Percentiles rank a stretch among this genome's conserved stretches.
Conservation (phyloP, 2,888 invertebrate species). For the Herminia tarsipennalis region DNA sequence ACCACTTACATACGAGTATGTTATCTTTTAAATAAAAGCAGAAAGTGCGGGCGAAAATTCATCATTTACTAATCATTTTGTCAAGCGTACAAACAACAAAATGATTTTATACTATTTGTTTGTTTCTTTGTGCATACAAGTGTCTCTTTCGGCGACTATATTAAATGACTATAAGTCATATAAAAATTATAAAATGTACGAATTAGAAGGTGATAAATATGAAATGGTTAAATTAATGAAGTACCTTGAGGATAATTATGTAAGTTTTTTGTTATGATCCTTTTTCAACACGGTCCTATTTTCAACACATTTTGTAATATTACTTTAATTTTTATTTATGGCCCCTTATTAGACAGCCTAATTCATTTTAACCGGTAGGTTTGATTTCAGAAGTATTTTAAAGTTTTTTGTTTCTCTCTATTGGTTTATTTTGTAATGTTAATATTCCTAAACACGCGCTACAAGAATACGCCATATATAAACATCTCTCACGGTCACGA, state of each 20-base stretch:
- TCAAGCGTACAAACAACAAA: constrained; percentile 4
- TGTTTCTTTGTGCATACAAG: constrained; percentile 10
- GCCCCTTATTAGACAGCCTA: no score
- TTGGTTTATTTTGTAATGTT: no score
- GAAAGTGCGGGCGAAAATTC: constrained; percentile 13
- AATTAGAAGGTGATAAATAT: constrained; percentile 37
- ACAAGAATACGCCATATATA: no score
- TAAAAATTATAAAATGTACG: constrained; percentile 40
- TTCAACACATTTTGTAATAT: no score
- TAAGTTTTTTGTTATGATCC: constrained; percentile 43
- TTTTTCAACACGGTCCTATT: no score
- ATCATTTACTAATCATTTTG: constrained; percentile 3
- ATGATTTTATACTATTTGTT: constrained; percentile 28
- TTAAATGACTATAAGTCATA: constrained; percentile 40
- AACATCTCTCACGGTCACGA: no score
- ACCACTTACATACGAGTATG: no score
- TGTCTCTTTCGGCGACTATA: constrained; percentile 8
- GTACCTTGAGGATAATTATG: constrained; percentile 40
- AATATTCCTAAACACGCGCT: no score
- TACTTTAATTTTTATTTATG: no score
- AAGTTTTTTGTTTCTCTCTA: no score
- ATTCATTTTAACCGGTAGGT: no score
- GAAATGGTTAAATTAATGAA: constrained; percentile 27
- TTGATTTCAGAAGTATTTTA: no score
- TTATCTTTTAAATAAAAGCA: constrained; percentile 40